Evolutionary conservation across 2,113 vertebrate genomes (phyloP).

Genomic region (Brachionichthys hirsutus): DNA sequence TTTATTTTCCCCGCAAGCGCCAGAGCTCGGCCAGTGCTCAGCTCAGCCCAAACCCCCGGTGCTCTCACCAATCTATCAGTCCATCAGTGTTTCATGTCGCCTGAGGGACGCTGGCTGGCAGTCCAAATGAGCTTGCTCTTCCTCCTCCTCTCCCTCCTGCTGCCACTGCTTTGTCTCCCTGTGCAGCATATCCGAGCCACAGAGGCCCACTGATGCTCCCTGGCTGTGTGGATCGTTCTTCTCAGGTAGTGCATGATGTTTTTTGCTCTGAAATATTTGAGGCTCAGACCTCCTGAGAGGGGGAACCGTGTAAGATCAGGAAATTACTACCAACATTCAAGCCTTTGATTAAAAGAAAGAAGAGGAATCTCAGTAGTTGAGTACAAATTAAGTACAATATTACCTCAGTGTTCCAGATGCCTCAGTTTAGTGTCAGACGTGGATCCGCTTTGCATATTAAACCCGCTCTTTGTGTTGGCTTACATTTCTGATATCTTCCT

Average conservation of each 20-base stretch:
- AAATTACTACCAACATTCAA: background rate
- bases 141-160: constrained; percentile 33
- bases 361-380: too few species aligned
- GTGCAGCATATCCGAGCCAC: constrained; percentile 19
- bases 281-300: background rate
- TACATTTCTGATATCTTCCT: too few species aligned
- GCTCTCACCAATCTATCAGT: constrained; percentile 62
- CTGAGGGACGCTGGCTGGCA: constrained; percentile 61
- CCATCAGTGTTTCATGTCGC: constrained; percentile 67
- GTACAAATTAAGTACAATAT: too few species aligned
- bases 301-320: background rate
- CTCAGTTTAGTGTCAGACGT: too few species aligned
- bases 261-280: constrained; percentile 16
- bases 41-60: constrained; percentile 50
- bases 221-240: constrained; percentile 36
- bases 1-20: constrained; percentile 57
- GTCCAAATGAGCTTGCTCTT: constrained; percentile 56
- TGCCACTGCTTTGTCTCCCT: constrained; percentile 15
- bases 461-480: too few species aligned
- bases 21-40: constrained; percentile 44
- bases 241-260: background rate
- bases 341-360: too few species aligned
- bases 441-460: too few species aligned
- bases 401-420: too few species aligned
- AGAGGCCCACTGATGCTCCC: constrained; percentile 11